phyloP scores from a whole-genome alignment of 2,888 invertebrate species.

The Myathropa florea region DNA sequence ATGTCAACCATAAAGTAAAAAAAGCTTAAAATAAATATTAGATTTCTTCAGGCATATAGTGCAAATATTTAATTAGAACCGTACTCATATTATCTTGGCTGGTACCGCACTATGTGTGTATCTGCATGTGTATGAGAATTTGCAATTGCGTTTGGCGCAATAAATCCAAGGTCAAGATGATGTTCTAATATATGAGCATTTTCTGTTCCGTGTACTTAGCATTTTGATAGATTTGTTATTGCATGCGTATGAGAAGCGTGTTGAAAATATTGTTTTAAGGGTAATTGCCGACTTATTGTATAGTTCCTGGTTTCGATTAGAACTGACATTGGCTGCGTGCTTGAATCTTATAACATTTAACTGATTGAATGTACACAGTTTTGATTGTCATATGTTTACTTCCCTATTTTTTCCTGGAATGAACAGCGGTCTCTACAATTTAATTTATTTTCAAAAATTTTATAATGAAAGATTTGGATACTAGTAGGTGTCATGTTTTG shows the following conservation, averaged over 20 bases:
- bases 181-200: slow-evolving; percentile 50
- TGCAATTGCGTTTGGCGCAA: slow-evolving; percentile 64
- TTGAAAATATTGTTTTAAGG: slow-evolving; percentile 47
- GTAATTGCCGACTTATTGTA: slow-evolving; percentile 24
- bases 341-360: not conserved
- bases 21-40: slow-evolving; percentile 49
- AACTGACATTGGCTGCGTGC: slow-evolving; percentile 31
- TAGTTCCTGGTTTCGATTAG: slow-evolving; percentile 58
- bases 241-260: slow-evolving; percentile 44
- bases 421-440: not conserved
- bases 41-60: slow-evolving; percentile 41
- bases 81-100: slow-evolving; percentile 20
- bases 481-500: too few species aligned
- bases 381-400: not conserved
- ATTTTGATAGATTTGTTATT: slow-evolving; percentile 51
- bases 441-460: too few species aligned
- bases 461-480: too few species aligned
- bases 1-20: slow-evolving; percentile 47
- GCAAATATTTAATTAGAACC: slow-evolving; percentile 61
- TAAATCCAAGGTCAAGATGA: slow-evolving; percentile 67
- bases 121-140: not conserved
- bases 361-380: not conserved
- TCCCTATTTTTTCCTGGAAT: not conserved
- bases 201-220: slow-evolving; percentile 55
- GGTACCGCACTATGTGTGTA: not conserved